Conservation (phyloP, 2,888 invertebrate genomes). For the Nebria brevicollis region DNA sequence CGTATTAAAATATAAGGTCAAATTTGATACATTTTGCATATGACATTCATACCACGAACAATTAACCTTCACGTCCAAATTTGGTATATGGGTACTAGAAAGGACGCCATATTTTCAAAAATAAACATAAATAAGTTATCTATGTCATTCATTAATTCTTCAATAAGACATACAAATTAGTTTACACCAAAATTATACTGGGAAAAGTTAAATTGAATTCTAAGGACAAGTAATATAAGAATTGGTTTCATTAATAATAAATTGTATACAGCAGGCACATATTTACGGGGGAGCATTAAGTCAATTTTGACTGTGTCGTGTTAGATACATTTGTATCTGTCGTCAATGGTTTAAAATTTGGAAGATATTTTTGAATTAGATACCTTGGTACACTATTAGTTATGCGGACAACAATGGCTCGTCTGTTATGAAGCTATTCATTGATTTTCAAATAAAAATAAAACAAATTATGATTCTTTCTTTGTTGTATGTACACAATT, state of each 20-base stretch:
- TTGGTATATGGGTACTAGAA: not conserved
- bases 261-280: not conserved
- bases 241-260: slow-evolving; percentile 2
- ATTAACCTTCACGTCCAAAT: not conserved
- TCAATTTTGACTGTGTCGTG: too few species aligned
- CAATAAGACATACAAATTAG: too few species aligned
- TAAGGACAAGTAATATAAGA: not conserved
- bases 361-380: too few species aligned
- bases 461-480: too few species aligned
- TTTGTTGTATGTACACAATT: too few species aligned
- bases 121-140: not conserved
- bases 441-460: too few species aligned
- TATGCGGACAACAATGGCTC: too few species aligned
- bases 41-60: not conserved
- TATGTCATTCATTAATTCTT: not conserved
- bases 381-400: too few species aligned
- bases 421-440: too few species aligned
- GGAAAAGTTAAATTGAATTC: not conserved
- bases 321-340: too few species aligned
- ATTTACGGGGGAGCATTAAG: too few species aligned
- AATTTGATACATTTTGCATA: not conserved
- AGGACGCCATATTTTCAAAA: not conserved
- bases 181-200: not conserved
- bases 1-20: not conserved
- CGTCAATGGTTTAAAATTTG: too few species aligned